Evolutionary conservation across 2,113 vertebrate species (phyloP).

Genomic region (Larimichthys polyactis): DNA sequence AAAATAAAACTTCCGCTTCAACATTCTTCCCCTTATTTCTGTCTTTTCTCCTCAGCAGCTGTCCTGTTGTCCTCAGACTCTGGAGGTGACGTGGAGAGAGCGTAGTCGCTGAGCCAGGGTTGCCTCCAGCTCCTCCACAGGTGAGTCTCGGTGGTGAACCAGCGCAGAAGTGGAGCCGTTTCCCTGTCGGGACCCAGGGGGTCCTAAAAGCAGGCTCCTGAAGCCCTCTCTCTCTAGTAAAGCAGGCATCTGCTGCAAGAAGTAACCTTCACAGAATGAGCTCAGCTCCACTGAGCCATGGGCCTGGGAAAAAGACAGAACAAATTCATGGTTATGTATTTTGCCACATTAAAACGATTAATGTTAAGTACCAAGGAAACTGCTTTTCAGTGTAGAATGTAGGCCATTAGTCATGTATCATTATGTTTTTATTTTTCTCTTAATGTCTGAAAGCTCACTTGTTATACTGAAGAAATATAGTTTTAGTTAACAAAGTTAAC

Average conservation of each 20-base stretch:
- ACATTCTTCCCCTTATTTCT: constrained; percentile 13
- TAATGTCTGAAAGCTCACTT: not conserved
- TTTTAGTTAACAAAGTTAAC: not conserved
- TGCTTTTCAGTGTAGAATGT: not conserved
- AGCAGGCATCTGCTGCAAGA: constrained; percentile 93
- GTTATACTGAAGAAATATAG: not conserved
- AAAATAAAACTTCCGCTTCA: not conserved
- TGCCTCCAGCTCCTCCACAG: constrained; percentile 89
- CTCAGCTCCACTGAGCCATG: constrained; percentile 90
- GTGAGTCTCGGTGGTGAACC: constrained; percentile 81
- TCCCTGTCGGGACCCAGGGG: constrained; percentile 83
- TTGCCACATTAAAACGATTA: not conserved
- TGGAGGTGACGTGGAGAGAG: constrained; percentile 89
- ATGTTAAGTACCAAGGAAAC: not conserved
- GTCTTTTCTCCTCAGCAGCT: constrained; percentile 28
- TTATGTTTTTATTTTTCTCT: not conserved
- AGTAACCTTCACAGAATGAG: constrained; percentile 93
- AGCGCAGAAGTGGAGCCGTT: constrained; percentile 52
- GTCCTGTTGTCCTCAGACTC: constrained; percentile 83
- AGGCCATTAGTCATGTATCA: not conserved
- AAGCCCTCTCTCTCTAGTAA: constrained; percentile 92
- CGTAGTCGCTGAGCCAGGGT: constrained; percentile 89
- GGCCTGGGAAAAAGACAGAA: constrained; percentile 78
- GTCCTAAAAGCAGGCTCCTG: constrained; percentile 87
- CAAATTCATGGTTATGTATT: not conserved